Percentiles rank a stretch among this genome's conserved stretches.
Conservation (phyloP, 2,797 vertebrate species). For the Enteromius thamalakanensis region DNA sequence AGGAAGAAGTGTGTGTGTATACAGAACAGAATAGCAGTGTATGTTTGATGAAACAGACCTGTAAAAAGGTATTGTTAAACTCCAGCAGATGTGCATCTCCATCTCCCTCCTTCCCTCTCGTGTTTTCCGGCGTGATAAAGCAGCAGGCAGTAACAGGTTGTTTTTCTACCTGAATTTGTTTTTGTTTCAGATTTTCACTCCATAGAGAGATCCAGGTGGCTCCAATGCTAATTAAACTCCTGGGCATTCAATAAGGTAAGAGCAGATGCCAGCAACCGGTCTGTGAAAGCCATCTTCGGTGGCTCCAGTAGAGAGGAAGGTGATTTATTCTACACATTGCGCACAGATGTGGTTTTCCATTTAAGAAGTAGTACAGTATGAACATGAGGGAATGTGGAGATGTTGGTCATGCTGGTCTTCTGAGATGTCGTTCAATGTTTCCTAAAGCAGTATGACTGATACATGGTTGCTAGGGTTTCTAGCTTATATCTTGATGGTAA, state of each 20-base stretch:
- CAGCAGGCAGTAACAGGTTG: slow-evolving; percentile 56
- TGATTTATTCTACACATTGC: slow-evolving; percentile 40
- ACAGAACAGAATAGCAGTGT: slow-evolving; percentile 10
- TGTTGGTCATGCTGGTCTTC: not conserved
- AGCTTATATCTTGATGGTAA: not conserved
- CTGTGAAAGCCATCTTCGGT: slow-evolving; percentile 51
- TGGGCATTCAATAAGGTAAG: slow-evolving; percentile 53
- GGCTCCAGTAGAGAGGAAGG: slow-evolving; percentile 22
- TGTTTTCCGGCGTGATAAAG: slow-evolving; percentile 46
- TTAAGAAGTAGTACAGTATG: slow-evolving; percentile 29
- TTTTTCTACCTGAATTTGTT: slow-evolving; percentile 60
- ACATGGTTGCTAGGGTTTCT: slow-evolving; percentile 8
- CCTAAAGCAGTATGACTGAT: slow-evolving; percentile 3
- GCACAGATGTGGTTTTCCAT: slow-evolving; percentile 37
- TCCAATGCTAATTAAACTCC: slow-evolving; percentile 60
- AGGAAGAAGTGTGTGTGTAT: slow-evolving; percentile 17
- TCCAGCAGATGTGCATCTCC: slow-evolving; percentile 49
- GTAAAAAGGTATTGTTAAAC: slow-evolving; percentile 55
- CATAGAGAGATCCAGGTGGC: slow-evolving; percentile 60
- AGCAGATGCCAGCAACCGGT: slow-evolving; percentile 49
- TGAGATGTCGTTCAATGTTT: not conserved
- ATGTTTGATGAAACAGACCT: slow-evolving; percentile 38
- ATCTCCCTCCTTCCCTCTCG: slow-evolving; percentile 18
- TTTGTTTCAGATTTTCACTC: slow-evolving; percentile 55
- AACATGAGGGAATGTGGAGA: slow-evolving; percentile 23